Percentiles rank a stretch among this genome's conserved stretches.
Conservation (phyloP, 2,113 vertebrate species). For the Calidris pugnax region DNA sequence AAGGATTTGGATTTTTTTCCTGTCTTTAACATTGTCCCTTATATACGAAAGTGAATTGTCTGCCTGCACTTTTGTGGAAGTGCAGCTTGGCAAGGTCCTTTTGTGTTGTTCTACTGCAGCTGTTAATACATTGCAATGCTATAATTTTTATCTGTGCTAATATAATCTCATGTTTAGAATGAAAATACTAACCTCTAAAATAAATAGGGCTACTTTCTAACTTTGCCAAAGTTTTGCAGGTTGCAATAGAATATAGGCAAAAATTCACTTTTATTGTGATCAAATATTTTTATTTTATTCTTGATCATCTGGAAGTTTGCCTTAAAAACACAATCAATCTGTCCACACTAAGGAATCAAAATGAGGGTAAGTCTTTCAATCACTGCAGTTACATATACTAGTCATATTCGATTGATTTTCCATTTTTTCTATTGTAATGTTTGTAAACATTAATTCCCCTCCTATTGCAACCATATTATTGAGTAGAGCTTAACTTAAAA, state of each 20-base stretch:
- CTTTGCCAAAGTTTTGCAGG: neutral
- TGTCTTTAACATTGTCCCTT: neutral
- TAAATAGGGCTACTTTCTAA: neutral
- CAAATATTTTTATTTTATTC: neutral
- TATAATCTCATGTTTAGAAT: neutral
- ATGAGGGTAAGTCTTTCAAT: neutral
- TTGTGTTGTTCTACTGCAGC: neutral
- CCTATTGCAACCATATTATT: neutral
- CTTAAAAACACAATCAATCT: neutral
- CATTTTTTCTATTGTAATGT: neutral
- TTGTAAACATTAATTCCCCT: neutral
- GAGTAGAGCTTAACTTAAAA: neutral
- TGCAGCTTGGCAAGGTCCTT: neutral
- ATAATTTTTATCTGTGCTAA: neutral
- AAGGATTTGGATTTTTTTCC: neutral
- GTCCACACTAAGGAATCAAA: neutral
- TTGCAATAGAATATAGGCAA: neutral
- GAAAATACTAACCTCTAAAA: neutral
- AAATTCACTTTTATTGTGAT: neutral
- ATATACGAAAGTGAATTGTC: neutral
- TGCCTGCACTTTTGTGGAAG: neutral
- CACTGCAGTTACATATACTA: neutral
- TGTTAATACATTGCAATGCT: neutral
- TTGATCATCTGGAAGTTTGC: neutral
- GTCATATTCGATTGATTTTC: neutral